A percentile compares a stretch with the other conserved stretches of the same genome.
Evolutionary conservation across 2,797 vertebrate genomes (phyloP).

Genomic region (Leptatherina wallacei): DNA sequence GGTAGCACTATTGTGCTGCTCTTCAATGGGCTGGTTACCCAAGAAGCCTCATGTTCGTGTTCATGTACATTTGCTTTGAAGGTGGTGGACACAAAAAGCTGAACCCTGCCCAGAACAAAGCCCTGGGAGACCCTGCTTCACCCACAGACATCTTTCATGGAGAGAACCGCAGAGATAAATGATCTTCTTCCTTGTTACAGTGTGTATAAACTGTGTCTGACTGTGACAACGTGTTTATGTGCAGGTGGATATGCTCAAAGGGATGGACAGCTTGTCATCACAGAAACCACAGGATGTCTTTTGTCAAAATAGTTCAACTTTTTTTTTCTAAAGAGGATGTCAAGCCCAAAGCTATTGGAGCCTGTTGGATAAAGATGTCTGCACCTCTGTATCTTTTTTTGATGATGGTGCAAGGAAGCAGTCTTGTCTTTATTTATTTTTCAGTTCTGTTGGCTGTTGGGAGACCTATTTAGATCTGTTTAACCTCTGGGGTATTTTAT

Average conservation of each 20-base stretch:
- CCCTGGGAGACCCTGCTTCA: conserved; percentile 79
- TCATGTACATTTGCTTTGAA: conserved; percentile 87
- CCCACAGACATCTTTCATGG: conserved; percentile 77
- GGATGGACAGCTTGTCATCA: conserved; percentile 54
- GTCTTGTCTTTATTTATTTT: not conserved
- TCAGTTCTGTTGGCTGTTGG: not conserved
- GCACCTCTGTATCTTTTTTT: not conserved
- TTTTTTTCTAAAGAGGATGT: conserved; percentile 30
- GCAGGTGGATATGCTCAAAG: conserved; percentile 37
- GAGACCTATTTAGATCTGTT: not conserved
- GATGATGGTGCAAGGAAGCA: not conserved
- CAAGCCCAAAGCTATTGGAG: conserved; percentile 21
- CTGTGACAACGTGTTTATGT: conserved; percentile 25
- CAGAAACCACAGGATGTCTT: conserved; percentile 71
- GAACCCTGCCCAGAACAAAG: conserved; percentile 82
- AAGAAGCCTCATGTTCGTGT: conserved; percentile 87
- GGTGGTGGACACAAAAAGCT: conserved; percentile 84
- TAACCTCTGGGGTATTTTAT: not conserved
- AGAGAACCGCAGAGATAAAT: conserved; percentile 70
- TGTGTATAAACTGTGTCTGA: conserved; percentile 37
- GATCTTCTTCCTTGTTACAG: conserved; percentile 62
- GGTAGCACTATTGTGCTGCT: conserved; percentile 81
- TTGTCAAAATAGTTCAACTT: conserved; percentile 74
- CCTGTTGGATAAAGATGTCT: conserved; percentile 15
- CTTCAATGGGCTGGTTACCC: conserved; percentile 85